Base-by-base conservation (phyloP, 2,888 invertebrate species). In the Drosophila colorata region DNA sequence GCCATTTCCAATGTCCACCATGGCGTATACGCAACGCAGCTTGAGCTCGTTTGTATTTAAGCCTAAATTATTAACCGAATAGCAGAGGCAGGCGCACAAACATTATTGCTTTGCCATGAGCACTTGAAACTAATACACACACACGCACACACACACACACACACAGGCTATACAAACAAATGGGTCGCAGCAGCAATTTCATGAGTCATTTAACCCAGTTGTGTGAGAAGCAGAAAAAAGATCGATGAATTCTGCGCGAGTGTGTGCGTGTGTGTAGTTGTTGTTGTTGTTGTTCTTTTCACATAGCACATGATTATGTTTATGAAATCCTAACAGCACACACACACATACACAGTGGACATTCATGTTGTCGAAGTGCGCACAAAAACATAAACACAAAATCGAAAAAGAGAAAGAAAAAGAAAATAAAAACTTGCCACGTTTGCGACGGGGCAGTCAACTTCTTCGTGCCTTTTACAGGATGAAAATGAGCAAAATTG, bases 141-240 rank as follows among this genome's bases (percentile, higher is more conserved):
- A 31, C 14, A 48, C 37, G 56, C 38, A 48, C 11, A 23, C 43
- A 49, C 31, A 14, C 52, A 37, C 33, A 47, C 33, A 41, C 25
- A 40, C 65, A 41, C 33, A 51, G 37, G 59, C 65, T 56, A 67
- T 63, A 78, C 78, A 75, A 78, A 64, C 67, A 83, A 86, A 83
- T 80, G 82, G 80, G 86, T 77, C 78, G 83, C 85, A 84, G 78
- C 85, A 72, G 78, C 85, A 85, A 85, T 85, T 85, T 85, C 85
- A 85, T 85, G 85, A 87, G 88, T 87, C 85, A 85, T 85, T 85
- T 87, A 85, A 85, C 85, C 72, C 69, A 85, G 80, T 85, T 82
- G 66, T 74, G 74, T 69, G 57, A 57, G 71, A 52, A 69, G 44
- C 61, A 65, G 55, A 69, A 79, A 78, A 86, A 80, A 80, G 87